These are phyloP conservation scores for Nebria ingens DNA, from an alignment of 1,140 invertebrate species.

Conservation along the genomic window DNA sequence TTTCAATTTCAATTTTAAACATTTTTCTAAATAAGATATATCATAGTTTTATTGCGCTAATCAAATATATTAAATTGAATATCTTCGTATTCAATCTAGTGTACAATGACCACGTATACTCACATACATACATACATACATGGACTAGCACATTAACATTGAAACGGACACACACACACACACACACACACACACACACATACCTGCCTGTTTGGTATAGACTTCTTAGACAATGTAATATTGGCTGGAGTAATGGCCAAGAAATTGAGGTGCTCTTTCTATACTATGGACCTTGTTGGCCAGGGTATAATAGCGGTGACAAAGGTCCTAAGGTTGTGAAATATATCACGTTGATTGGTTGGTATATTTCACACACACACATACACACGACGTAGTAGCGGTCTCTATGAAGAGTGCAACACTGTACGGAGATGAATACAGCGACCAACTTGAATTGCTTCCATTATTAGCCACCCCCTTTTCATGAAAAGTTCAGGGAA, in stretches of 20 bases:
- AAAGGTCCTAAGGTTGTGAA: constrained; percentile 7
- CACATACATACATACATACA: no score
- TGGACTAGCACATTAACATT: no score
- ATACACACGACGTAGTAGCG: neutral
- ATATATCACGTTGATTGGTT: constrained; percentile 10
- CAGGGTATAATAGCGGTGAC: constrained; percentile 8
- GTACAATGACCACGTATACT: neutral
- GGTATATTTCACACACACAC: constrained; percentile 6
- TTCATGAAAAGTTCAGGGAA: no score
- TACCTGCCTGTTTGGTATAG: neutral
- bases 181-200: neutral
- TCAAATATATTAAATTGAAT: neutral
- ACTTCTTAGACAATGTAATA: neutral
- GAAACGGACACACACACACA: no score
- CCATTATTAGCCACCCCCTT: constrained; percentile 1
- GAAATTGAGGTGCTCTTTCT: constrained; percentile 7
- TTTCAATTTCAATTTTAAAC: no score
- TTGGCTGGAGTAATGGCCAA: constrained; percentile 5
- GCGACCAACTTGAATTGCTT: neutral
- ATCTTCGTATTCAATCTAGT: neutral
- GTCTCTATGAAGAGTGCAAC: neutral
- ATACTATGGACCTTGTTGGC: no score
- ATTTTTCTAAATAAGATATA: no score
- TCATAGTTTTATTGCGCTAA: no score
- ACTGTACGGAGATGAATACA: neutral